A percentile compares a stretch with the other conserved stretches of the same genome.
Evolutionary conservation across 2,888 invertebrate genomes (phyloP).

Genomic region (Trypoxylon attenuatum): DNA sequence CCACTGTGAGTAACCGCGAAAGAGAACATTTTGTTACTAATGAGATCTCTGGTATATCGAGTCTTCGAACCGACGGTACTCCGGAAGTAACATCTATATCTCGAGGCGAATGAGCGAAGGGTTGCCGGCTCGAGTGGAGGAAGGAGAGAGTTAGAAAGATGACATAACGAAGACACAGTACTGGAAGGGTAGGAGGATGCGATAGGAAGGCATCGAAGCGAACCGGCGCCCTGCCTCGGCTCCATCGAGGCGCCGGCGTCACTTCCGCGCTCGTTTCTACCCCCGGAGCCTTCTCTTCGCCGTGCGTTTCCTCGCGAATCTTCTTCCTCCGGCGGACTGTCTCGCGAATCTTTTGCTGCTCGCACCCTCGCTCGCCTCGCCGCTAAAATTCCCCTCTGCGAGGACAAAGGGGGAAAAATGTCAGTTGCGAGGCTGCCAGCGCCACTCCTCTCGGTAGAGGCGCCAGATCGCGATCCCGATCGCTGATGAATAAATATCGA

Average conservation of each 20-base stretch:
- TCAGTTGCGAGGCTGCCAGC: too few species aligned
- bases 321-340: conserved; percentile 32
- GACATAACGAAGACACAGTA: conserved; percentile 74
- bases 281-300: conserved; percentile 5
- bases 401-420: too few species aligned
- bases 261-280: conserved; percentile 68
- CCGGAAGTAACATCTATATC: conserved; percentile 3
- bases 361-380: too few species aligned
- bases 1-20: too few species aligned
- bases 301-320: conserved; percentile 3
- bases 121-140: conserved; percentile 26
- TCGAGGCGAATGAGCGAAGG: conserved; percentile 19
- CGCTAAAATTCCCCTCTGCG: too few species aligned
- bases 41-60: too few species aligned
- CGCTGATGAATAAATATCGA: too few species aligned
- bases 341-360: conserved; percentile 24
- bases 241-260: conserved; percentile 74
- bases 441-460: too few species aligned
- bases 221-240: conserved; percentile 72
- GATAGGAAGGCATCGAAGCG: conserved; percentile 71
- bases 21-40: too few species aligned
- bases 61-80: background rate
- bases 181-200: conserved; percentile 60
- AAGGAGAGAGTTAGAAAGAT: conserved; percentile 64
- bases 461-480: too few species aligned